Base-by-base conservation (phyloP, 2,888 invertebrate species). In the Caenorhabditis imperialis region DNA sequence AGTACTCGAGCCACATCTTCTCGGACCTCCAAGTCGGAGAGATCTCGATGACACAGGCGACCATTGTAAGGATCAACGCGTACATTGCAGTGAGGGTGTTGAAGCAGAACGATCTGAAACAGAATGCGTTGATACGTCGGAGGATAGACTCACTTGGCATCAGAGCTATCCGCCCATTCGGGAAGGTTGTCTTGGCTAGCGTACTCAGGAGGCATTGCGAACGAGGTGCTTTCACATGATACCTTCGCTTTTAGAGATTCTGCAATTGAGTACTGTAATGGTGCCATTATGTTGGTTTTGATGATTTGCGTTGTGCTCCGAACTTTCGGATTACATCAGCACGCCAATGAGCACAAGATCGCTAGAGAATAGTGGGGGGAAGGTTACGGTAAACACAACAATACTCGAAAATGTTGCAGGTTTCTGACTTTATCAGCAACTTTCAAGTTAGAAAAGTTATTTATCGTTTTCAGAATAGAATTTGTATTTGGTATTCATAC, bases 21-120 rank as follows among this genome's bases (percentile, higher is more conserved):
- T 60, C 53, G 25, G 72, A 47, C 48, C 62, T 54, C 65, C 72
- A 58, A 12, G 57, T 53, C 4, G 72, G 63, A 1, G 65, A 73
- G 33, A 73, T 60, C 33, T 63, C 63, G 16, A 73, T 65, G 42
- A 65, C 58, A 47, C 63, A 73, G 5, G 63, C 72, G 54, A 73
- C 63, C 30, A 73, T 73, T 3, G 72, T 73, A 44, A 73, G 63
- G 22, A 73, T 54, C 1, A 73, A 22, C 7, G 65, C 58, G 54
- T 73, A 73, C 12, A 73, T 44, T 18, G 65, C 37, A 23, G 65
- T 65, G 1, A 73, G 65, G 10, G 55, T 55, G 55, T 65, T 65
- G 1, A 65, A 42, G 14, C 65, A 42, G 55, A 65, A 65, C 6
- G 48, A n/a, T 55, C 63, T 63, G 57, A n/a, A 63, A 51, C 18